Percentiles rank a stretch among this genome's conserved stretches.
Conservation (phyloP, 2,888 invertebrate species). For the Reticulitermes lucifugus region DNA sequence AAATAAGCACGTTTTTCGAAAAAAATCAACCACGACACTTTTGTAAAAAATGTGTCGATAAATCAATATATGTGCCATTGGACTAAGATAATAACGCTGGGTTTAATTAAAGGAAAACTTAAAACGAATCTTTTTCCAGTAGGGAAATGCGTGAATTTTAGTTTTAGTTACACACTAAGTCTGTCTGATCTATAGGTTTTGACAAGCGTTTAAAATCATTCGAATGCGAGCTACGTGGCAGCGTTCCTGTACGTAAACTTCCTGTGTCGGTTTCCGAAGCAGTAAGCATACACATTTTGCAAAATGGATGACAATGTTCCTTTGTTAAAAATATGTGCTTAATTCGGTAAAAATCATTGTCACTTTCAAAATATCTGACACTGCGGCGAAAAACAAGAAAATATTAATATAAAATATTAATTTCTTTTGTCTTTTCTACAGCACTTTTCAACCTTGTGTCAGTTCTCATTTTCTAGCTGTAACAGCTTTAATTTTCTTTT, state of each 20-base stretch:
- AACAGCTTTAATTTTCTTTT: background rate
- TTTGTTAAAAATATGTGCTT: background rate
- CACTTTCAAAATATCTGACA: background rate
- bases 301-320: background rate
- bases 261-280: background rate
- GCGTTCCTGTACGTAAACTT: background rate
- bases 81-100: too few relatives aligned
- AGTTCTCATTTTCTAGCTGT: background rate
- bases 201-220: too few relatives aligned
- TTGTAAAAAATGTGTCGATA: too few relatives aligned
- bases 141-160: too few relatives aligned
- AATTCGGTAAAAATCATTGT: background rate
- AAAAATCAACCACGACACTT: too few relatives aligned
- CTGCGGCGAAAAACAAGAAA: background rate
- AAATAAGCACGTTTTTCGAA: too few relatives aligned
- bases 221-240: too few relatives aligned
- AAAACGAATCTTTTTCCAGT: too few relatives aligned
- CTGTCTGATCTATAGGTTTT: too few relatives aligned
- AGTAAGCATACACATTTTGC: background rate
- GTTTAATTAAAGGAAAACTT: too few relatives aligned
- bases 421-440: slow-evolving; percentile 4
- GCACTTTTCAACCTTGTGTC: slow-evolving; percentile 20
- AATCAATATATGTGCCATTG: too few relatives aligned
- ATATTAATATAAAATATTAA: background rate
- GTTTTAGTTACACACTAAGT: too few relatives aligned